Evolutionary conservation across 92 coral and sea anemone genomes (phyloP).

Genomic region (Pocillopora meandrina): DNA sequence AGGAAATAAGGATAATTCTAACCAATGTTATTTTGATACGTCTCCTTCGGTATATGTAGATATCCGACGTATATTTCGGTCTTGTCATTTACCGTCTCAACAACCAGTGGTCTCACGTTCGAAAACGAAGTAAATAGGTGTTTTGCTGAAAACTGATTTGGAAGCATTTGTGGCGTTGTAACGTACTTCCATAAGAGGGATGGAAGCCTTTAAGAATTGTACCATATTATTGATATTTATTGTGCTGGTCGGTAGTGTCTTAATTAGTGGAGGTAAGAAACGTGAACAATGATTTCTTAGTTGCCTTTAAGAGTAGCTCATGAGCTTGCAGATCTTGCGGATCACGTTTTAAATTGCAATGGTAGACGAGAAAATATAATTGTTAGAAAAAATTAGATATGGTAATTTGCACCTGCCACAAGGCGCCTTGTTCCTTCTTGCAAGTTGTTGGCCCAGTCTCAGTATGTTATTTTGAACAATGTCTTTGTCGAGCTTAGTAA

Average conservation of each 20-base stretch:
- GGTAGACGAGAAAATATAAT: too few species aligned
- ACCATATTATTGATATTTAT: slow-evolving; percentile 1
- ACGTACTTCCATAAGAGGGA: background rate
- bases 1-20: background rate
- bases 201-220: background rate
- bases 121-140: too few species aligned
- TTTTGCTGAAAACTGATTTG: background rate
- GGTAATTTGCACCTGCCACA: too few species aligned
- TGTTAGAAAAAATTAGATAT: too few species aligned
- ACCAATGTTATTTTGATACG: slow-evolving; percentile 43
- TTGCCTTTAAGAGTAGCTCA: background rate
- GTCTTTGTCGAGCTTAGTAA: too few species aligned
- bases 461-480: too few species aligned
- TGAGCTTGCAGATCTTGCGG: background rate
- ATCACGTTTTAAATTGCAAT: too few species aligned
- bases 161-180: background rate
- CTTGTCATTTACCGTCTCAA: background rate
- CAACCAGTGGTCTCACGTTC: too few species aligned
- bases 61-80: background rate
- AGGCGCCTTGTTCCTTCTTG: too few species aligned
- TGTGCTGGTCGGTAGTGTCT: slow-evolving; percentile 11
- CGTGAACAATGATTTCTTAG: background rate
- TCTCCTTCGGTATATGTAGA: background rate
- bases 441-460: too few species aligned
- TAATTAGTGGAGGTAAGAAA: slow-evolving; percentile 2